These are phyloP conservation scores for Drosophila tripunctata DNA, from an alignment of 2,888 invertebrate genomes.

Conservation along the genomic window DNA sequence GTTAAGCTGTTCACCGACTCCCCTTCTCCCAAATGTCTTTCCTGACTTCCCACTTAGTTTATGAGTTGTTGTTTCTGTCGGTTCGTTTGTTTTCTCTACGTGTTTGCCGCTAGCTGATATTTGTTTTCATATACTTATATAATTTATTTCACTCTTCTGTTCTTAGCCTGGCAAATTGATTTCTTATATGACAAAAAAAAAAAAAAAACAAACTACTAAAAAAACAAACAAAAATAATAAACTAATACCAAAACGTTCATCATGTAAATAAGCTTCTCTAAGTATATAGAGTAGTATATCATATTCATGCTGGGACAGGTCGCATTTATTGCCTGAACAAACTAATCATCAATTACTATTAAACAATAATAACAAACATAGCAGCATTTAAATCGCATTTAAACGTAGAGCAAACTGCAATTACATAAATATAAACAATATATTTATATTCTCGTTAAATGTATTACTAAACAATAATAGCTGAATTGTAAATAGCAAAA, in stretches of 20 bases:
- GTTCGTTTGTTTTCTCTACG: constrained; percentile 69
- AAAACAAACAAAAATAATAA: constrained; percentile 20
- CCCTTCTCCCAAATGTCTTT: background rate
- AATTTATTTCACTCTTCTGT: constrained; percentile 28
- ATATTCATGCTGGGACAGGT: constrained; percentile 49
- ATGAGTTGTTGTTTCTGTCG: constrained; percentile 72
- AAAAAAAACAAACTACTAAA: constrained; percentile 18
- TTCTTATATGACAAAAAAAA: constrained; percentile 15
- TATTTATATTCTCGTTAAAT: constrained; percentile 43
- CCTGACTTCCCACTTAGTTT: constrained; percentile 28
- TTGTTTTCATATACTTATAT: constrained; percentile 43
- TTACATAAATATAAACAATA: constrained; percentile 24
- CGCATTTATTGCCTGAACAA: constrained; percentile 46
- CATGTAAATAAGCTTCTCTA: constrained; percentile 74
- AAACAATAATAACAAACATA: constrained; percentile 40
- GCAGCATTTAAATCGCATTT: constrained; percentile 62
- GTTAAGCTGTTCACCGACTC: constrained; percentile 24
- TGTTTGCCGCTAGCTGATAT: constrained; percentile 60
- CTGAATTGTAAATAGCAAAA: constrained; percentile 66
- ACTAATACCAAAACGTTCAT: constrained; percentile 57
- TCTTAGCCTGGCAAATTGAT: constrained; percentile 40
- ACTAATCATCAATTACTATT: constrained; percentile 32
- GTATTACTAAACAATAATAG: constrained; percentile 51
- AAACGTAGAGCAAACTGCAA: constrained; percentile 51
- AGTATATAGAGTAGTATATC: constrained; percentile 59